Base-by-base conservation (phyloP, 2,888 invertebrate genomes). In the Macrosoma leucophasiata region DNA sequence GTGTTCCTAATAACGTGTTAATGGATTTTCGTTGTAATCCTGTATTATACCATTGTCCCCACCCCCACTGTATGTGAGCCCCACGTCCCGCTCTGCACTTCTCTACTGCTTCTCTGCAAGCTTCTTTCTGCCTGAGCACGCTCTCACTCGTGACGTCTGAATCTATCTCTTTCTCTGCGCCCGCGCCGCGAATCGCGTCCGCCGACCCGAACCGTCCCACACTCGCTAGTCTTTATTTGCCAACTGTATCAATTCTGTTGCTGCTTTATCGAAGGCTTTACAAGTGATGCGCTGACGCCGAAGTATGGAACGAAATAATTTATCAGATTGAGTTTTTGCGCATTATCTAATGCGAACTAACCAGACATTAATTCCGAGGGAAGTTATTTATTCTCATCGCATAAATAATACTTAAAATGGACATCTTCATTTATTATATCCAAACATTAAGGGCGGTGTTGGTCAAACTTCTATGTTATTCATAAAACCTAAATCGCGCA, bases 81-180 rank as follows among this genome's bases (percentile, higher is more conserved):
- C 79, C 76, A 76, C 76, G 73, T 81, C 79, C 82, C 78, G 78
- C 79, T 81, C 79, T 81, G 82, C 82, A 82, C 82, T 81, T 81
- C 82, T 82, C 81, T 81, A 81, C 81, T 82, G 82, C 82, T 82
- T 81, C 81, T 82, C 81, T 81, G 82, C 82, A 82, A 82, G 82
- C 82, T 84, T 84, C 65, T 81, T 81, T 81, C 76, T 81, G 82
- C 82, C 81, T 82, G 69, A 75, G 82, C 82, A 81, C 82, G 77
- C 79, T 74, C 73, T 75, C 75, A 73, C 74, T 67, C 68, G 75
- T 70, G 65, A 63, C 62, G 65, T 71, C 62, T 68, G 48, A 60
- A 43, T 60, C 64, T 67, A 43, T 66, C 60, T 63, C 58, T 69
- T 54, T 61, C 44, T 63, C 62, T 68, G 67, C 64, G 69, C 72